phyloP scores from a whole-genome alignment of 1,140 invertebrate species.

The Philopotamus ludificatus region DNA sequence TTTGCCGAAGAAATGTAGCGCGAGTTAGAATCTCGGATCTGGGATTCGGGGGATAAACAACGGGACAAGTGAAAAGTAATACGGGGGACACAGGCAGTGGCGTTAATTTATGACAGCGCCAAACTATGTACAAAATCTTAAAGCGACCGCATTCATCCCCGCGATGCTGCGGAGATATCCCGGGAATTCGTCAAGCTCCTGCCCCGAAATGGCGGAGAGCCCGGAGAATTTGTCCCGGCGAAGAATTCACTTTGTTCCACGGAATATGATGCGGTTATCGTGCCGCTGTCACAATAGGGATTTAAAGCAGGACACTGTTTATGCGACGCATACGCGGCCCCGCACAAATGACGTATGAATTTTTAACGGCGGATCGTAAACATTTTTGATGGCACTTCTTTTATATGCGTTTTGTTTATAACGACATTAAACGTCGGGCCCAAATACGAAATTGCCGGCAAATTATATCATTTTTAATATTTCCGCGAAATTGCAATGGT shows the following conservation, averaged over 20 bases:
- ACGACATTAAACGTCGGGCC: neutral
- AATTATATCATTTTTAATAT: conserved; percentile 13
- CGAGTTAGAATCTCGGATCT: too few species aligned
- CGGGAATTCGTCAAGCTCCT: conserved; percentile 8
- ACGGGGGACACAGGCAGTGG: neutral
- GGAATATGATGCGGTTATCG: conserved; percentile 29
- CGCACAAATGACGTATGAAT: conserved; percentile 9
- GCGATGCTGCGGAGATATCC: conserved; percentile 9
- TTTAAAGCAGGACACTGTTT: conserved; percentile 10
- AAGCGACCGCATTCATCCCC: conserved; percentile 12
- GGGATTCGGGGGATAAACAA: too few species aligned
- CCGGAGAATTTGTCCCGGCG: conserved; percentile 13
- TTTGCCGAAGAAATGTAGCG: too few species aligned
- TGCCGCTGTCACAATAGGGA: conserved; percentile 28
- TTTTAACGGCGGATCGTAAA: conserved; percentile 17
- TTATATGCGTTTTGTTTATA: conserved; percentile 13
- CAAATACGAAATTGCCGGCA: conserved; percentile 15
- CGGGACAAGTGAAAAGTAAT: neutral
- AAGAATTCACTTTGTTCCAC: conserved; percentile 26
- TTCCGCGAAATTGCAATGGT: too few species aligned
- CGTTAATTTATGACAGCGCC: conserved; percentile 17
- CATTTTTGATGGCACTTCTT: conserved; percentile 20
- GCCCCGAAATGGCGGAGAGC: neutral
- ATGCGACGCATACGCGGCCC: neutral
- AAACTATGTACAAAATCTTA: conserved; percentile 28